Percentiles rank a stretch among this genome's conserved stretches.
Conservation (phyloP, 2,888 invertebrate species). For the Himalopsyche kuldschensis region DNA sequence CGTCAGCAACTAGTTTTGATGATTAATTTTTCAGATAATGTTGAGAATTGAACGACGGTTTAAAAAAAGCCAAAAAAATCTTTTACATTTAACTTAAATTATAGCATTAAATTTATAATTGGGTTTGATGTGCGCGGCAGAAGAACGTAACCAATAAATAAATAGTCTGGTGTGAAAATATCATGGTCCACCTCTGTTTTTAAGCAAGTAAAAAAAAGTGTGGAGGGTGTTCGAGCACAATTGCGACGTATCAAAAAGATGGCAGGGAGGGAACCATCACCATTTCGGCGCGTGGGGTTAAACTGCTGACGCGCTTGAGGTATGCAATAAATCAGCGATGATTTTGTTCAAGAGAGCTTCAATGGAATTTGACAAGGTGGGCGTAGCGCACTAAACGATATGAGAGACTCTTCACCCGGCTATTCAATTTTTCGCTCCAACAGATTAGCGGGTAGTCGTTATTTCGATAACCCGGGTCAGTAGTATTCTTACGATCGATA, state of each 20-base stretch:
- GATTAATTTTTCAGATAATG: too few species aligned
- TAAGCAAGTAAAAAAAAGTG: background rate
- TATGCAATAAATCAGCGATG: background rate
- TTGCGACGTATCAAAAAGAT: background rate
- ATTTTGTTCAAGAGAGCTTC: background rate
- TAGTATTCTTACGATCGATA: too few species aligned
- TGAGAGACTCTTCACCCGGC: background rate
- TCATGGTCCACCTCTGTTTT: background rate
- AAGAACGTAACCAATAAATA: too few species aligned
- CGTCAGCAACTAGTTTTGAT: too few species aligned
- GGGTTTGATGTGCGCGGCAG: too few species aligned
- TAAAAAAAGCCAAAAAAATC: too few species aligned
- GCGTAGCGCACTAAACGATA: background rate
- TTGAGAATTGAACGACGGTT: too few species aligned
- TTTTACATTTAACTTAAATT: too few species aligned
- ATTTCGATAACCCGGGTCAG: too few species aligned
- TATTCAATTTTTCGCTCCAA: background rate
- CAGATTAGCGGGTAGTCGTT: too few species aligned
- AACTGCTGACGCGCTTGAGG: background rate
- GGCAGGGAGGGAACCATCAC: background rate
- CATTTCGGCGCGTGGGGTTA: background rate
- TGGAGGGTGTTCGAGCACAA: background rate
- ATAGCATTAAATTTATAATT: too few species aligned
- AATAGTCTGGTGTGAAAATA: background rate
- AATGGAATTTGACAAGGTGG: background rate